Evolutionary conservation across 37 sponge, comb jelly and placozoan genomes (phyloP).

Genomic region (Amphimedon queenslandica): DNA sequence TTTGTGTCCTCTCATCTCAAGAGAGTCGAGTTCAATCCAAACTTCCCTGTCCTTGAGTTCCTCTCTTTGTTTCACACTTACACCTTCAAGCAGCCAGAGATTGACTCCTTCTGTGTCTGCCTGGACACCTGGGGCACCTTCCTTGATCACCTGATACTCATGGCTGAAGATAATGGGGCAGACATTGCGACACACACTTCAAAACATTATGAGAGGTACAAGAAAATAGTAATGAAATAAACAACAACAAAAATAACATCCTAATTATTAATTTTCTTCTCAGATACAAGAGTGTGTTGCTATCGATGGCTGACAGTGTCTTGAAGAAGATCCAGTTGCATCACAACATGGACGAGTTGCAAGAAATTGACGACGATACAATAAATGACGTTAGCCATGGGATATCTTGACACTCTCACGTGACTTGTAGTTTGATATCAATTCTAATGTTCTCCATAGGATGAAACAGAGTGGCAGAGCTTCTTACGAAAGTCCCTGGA

Average conservation of each 20-base stretch:
- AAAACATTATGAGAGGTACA: constrained; percentile 43
- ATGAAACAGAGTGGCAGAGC: constrained; percentile 86
- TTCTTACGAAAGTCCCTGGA: constrained; percentile 68
- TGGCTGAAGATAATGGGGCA: constrained; percentile 14
- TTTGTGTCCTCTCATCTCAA: constrained; percentile 79
- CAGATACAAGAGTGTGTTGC: constrained; percentile 52
- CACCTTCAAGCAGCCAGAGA: constrained; percentile 73
- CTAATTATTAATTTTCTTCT: not conserved
- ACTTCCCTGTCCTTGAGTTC: constrained; percentile 78
- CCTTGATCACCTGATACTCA: constrained; percentile 64
- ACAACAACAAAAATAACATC: too few relatives aligned
- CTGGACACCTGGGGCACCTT: constrained; percentile 72
- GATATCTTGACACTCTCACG: not conserved
- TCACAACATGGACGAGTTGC: constrained; percentile 60
- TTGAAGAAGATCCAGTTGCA: constrained; percentile 55
- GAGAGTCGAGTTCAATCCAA: constrained; percentile 69
- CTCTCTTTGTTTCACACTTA: constrained; percentile 67
- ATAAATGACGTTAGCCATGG: constrained; percentile 64
- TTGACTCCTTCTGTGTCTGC: constrained; percentile 74
- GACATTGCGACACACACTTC: not conserved
- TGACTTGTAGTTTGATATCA: not conserved
- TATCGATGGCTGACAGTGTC: constrained; percentile 54
- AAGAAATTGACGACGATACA: constrained; percentile 68
- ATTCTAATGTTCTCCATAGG: constrained; percentile 34
- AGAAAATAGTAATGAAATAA: too few relatives aligned